A percentile compares a stretch with the other conserved stretches of the same genome.
phyloP scores from a whole-genome alignment of 92 coral and sea anemone genomes.

The Chrysogorgia sp. region DNA sequence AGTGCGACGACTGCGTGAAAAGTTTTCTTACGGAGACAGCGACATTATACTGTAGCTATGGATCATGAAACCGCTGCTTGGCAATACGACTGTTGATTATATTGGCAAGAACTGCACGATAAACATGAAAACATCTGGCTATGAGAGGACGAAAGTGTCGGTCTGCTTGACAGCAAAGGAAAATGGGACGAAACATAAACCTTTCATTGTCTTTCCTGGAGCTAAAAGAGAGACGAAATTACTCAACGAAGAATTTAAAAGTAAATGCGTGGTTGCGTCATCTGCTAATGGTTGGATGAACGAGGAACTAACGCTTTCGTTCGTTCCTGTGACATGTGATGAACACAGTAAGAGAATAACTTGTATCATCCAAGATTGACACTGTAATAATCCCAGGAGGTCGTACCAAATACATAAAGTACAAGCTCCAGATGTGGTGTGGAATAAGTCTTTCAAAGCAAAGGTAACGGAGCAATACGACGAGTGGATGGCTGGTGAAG shows the following conservation, averaged over 20 bases:
- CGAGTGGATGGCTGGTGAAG: conserved; percentile 52
- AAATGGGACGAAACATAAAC: too few relatives aligned
- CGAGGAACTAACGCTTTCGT: too few relatives aligned
- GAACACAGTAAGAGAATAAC: conserved; percentile 50
- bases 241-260: too few relatives aligned
- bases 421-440: conserved; percentile 51
- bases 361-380: conserved; percentile 43
- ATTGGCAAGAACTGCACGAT: too few relatives aligned
- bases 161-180: not conserved
- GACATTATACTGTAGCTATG: too few relatives aligned
- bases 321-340: conserved; percentile 49
- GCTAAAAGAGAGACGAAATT: too few relatives aligned
- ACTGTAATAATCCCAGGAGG: conserved; percentile 54
- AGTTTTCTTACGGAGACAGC: too few relatives aligned
- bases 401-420: too few relatives aligned
- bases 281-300: too few relatives aligned
- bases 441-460: conserved; percentile 56
- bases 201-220: too few relatives aligned
- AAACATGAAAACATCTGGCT: conserved; percentile 14
- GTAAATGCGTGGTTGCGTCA: too few relatives aligned
- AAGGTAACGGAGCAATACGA: conserved; percentile 60
- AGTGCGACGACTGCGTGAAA: too few relatives aligned
- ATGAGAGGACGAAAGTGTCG: conserved; percentile 53
- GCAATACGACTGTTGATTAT: conserved; percentile 27
- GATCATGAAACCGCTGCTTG: not conserved